Evolutionary conservation across 1,140 invertebrate genomes (phyloP), one percentile per base, ranked within the genome.

Genomic region (Pseudomyrmex dendroicus): DNA sequence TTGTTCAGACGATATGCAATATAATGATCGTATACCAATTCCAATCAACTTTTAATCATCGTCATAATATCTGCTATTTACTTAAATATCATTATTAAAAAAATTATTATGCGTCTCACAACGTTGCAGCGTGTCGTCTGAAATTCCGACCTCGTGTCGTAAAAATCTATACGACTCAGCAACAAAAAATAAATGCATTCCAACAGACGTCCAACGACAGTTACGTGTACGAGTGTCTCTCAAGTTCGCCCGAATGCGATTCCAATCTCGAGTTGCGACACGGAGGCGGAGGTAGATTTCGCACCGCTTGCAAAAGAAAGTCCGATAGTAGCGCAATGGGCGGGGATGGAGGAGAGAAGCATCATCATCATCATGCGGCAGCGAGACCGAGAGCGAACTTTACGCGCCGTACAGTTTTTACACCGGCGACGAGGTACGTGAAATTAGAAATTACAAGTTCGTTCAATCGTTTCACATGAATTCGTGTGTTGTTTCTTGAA

Each of bases 331-430:
- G 91, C 76, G 92, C 94, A 67, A 92, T 95, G 86, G 93, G 94
- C 91, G 35, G 94, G 94, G 89, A 93, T 91, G 85, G 57, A 0
- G 59, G 94, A 91, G 85, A 93, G 91, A 85, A 74, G 15, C 73
- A 62, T 48, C 90, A 91, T 77, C 94, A 87, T 91, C 72, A 73
- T 46, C 90, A 91, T 97, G 96, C 91, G 96, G 96, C 76, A 97
- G 97, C 89, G 97, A 98, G 91, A 97, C 97, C 12, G 97, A 98
- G 92, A 96, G 96, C 72, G 97, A 97, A 90, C 96, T 97, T 82
- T 97, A 97, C 89, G 96, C 97, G 10, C 96, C 97, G 4, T 97
- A 97, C 91, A 96, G 96, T 87, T 97, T 97, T 91, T 97, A 97
- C 89, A 91, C 91, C 73, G 92, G 92, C 72, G 93, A 95, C 82